phyloP scores from a whole-genome alignment of 2,797 vertebrate genomes.

The Alauda arvensis region DNA sequence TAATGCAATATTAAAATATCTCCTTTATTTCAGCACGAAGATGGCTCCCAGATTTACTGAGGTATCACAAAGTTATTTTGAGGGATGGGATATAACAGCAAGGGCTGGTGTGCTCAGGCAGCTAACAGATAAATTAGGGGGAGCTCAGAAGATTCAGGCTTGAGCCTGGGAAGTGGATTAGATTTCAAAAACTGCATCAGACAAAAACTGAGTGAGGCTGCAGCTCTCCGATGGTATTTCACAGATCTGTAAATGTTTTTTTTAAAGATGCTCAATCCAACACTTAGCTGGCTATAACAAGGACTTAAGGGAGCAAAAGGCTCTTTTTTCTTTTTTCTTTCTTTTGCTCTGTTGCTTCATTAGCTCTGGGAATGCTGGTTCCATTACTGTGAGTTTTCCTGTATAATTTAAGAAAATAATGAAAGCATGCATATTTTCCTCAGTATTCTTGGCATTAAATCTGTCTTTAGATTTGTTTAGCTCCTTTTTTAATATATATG shows the following conservation, averaged over 20 bases:
- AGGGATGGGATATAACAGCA: not conserved
- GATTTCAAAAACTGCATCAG: conserved; percentile 69
- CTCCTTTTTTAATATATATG: not conserved
- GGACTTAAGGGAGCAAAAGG: conserved; percentile 88
- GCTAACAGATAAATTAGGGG: not conserved
- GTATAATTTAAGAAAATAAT: conserved; percentile 79
- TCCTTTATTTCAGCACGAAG: not conserved
- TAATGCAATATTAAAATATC: conserved; percentile 44
- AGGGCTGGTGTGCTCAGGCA: not conserved
- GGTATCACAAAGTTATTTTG: not conserved
- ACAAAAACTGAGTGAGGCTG: conserved; percentile 72
- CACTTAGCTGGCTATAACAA: conserved; percentile 90
- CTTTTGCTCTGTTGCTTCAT: conserved; percentile 76
- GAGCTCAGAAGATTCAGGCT: not conserved
- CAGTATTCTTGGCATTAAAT: conserved; percentile 51
- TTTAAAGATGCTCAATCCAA: conserved; percentile 83
- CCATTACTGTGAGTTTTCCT: conserved; percentile 83
- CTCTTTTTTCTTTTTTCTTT: conserved; percentile 68
- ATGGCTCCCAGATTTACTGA: not conserved
- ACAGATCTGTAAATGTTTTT: conserved; percentile 83
- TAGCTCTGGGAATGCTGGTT: conserved; percentile 82
- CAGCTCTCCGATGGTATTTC: conserved; percentile 74
- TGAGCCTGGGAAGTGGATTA: conserved; percentile 58
- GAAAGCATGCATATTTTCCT: conserved; percentile 59
- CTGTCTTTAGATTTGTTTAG: conserved; percentile 63